Evolutionary conservation across 2,888 invertebrate species (phyloP), one percentile per base, ranked within the genome.

Genomic region (Apantesis nais): DNA sequence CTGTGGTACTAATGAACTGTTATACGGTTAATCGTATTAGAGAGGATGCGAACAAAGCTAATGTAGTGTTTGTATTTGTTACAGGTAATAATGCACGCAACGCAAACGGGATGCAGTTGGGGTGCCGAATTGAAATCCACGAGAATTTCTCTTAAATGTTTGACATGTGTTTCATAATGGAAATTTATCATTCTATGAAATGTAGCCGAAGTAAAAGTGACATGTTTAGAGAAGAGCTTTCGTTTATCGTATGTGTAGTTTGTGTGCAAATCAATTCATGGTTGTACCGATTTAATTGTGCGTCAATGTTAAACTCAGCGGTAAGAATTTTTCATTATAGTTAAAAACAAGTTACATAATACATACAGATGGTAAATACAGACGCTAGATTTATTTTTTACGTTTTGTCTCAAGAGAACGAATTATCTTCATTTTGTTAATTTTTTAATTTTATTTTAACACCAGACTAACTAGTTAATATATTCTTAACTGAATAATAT

Each of bases 51-150:
- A 73, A 72, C 68, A 71, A 75, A 77, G 70, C 79, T 83, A 79
- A 83, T 77, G 63, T 69, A 58, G 65, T 72, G 71, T 76, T 80
- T 72, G 70, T 81, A 60, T 74, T 84, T 81, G 80, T 84, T 84
- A 67, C 84, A 83, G 83, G 83, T 83, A 83, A n/a, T n/a, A n/a
- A 78, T 73, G 71, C 74, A 71, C 60, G 16, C 39, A 66, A 73
- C 62, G 14, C 55, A 66, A 71, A 62, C 52, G 22, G 64, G 58
- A 29, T 22, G 62, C 55, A 12, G 48, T 62, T 39, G 22, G 34
- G 62, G 41, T 60, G 62, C 39, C 19, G 39, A 74, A 72, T 73
- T 66, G 58, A 68, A 80, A 55, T 52, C 22, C 60, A 19, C 22
- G 62, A 19, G 37, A 58, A 19, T 39, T 62, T 34, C 31, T 37